Evolutionary conservation across 2,113 vertebrate species (phyloP).

Genomic region (Callionymus lyra): DNA sequence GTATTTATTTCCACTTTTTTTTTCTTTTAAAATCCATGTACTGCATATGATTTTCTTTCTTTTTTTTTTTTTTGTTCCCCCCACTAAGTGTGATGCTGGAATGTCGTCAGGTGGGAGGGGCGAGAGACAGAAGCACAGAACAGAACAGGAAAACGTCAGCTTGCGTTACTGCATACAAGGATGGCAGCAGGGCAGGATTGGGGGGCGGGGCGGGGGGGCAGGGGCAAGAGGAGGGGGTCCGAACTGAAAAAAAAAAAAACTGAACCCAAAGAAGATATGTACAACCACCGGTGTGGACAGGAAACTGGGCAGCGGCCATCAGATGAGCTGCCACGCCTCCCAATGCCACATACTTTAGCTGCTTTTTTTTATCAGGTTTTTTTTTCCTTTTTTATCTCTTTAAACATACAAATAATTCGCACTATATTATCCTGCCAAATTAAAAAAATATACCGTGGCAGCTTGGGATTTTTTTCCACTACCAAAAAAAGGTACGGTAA

Average conservation of each 20-base stretch:
- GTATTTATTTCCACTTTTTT: conserved; percentile 56
- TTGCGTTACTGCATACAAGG: conserved; percentile 95
- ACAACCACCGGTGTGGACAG: conserved; percentile 90
- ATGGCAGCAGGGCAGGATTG: conserved; percentile 80
- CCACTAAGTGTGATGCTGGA: conserved; percentile 80
- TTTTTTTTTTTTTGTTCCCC: conserved; percentile 44
- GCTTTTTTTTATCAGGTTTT: conserved; percentile 62
- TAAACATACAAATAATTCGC: conserved; percentile 99
- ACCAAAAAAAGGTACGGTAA: conserved; percentile 92
- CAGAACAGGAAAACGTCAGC: conserved; percentile 96
- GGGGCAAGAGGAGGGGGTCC: conserved; percentile 18
- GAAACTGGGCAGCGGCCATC: conserved; percentile 72
- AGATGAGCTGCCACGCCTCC: conserved; percentile 83
- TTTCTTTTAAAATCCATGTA: conserved; percentile 75
- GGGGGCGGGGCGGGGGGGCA: conserved; percentile 4
- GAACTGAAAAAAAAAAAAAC: conserved; percentile 43
- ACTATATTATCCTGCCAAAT: conserved; percentile 99
- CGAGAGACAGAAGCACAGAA: conserved; percentile 94
- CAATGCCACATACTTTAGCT: conserved; percentile 81
- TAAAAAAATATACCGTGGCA: conserved; percentile 99
- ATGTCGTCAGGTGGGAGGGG: conserved; percentile 87
- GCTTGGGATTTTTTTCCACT: conserved; percentile 95
- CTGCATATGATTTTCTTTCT: conserved; percentile 83
- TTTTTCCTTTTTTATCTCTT: conserved; percentile 76
- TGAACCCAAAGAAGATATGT: conserved; percentile 82